Evolutionary conservation across 2,797 vertebrate genomes (phyloP).

Genomic region (Phalanger gymnotis): DNA sequence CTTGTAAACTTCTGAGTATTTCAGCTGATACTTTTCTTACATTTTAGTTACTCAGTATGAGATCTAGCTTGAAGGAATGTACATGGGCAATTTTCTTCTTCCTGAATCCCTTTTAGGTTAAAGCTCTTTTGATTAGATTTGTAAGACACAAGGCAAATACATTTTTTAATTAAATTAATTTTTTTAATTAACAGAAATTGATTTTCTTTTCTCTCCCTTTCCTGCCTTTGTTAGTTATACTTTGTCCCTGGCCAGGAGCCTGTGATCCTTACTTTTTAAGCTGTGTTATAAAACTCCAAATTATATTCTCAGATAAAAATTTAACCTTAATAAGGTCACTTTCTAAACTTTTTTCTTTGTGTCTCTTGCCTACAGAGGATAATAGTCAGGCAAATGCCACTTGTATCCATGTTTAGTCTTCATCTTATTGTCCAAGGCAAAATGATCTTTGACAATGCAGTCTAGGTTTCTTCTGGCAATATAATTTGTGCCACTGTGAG

Average conservation of each 20-base stretch:
- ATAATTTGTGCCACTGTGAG: neutral
- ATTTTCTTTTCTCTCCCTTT: neutral
- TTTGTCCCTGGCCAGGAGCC: neutral
- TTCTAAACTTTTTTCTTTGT: neutral
- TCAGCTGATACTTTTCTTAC: neutral
- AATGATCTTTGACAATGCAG: neutral
- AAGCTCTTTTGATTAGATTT: neutral
- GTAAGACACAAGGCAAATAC: neutral
- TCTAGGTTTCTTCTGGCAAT: neutral
- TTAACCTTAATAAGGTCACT: neutral
- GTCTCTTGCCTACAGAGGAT: neutral
- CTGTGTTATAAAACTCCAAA: neutral
- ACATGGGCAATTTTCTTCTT: neutral
- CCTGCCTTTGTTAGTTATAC: neutral
- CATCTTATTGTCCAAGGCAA: neutral
- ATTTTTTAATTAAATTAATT: neutral
- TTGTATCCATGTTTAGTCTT: neutral
- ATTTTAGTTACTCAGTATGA: neutral
- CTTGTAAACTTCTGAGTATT: neutral
- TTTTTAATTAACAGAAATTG: neutral
- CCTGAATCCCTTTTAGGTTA: neutral
- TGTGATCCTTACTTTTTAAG: neutral
- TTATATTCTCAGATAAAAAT: neutral
- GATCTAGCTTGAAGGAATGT: neutral
- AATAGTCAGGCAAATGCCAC: neutral